Percentiles rank a stretch among this genome's conserved stretches.
phyloP scores from a whole-genome alignment of 2,797 vertebrate genomes.

The Parotocinclus haroldoi region DNA sequence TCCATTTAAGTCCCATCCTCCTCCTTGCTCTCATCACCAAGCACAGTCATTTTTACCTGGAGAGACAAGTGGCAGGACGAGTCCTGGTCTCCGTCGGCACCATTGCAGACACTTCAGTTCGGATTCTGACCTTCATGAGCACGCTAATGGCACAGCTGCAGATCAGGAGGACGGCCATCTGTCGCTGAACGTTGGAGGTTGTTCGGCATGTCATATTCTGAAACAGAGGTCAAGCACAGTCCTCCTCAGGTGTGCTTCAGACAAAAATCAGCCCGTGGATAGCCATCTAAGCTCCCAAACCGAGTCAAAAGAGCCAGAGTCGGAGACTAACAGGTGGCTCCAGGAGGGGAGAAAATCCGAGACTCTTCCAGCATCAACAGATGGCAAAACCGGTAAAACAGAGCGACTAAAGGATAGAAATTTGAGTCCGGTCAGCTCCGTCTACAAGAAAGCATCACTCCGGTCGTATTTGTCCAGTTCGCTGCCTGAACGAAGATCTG shows the following conservation, averaged over 20 bases:
- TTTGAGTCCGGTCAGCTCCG: constrained; percentile 19
- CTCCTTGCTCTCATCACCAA: constrained; percentile 69
- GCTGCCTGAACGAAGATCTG: constrained; percentile 53
- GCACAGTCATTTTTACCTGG: constrained; percentile 54
- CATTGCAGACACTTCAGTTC: constrained; percentile 52
- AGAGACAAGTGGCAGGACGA: constrained; percentile 21
- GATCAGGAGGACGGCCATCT: constrained; percentile 31
- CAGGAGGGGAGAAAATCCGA: constrained; percentile 27
- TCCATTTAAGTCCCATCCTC: constrained; percentile 64
- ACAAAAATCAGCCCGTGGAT: too few species aligned
- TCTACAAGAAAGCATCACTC: constrained; percentile 37
- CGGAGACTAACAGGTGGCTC: constrained; percentile 9
- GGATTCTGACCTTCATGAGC: constrained; percentile 57
- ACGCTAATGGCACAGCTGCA: constrained; percentile 62
- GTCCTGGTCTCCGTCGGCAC: constrained; percentile 10
- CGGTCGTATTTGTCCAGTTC: constrained; percentile 36
- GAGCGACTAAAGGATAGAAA: too few species aligned
- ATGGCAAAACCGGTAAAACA: constrained; percentile 10
- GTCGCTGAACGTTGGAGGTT: constrained; percentile 50
- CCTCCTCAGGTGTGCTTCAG: constrained; percentile 45
- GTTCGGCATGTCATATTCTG: constrained; percentile 62
- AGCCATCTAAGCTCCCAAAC: constrained; percentile 10
- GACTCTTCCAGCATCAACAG: constrained; percentile 1
- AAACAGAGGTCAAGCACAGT: constrained; percentile 58
- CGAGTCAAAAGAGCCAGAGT: constrained; percentile 27